phyloP scores from a whole-genome alignment of 2,113 vertebrate genomes.

The Scortum barcoo region DNA sequence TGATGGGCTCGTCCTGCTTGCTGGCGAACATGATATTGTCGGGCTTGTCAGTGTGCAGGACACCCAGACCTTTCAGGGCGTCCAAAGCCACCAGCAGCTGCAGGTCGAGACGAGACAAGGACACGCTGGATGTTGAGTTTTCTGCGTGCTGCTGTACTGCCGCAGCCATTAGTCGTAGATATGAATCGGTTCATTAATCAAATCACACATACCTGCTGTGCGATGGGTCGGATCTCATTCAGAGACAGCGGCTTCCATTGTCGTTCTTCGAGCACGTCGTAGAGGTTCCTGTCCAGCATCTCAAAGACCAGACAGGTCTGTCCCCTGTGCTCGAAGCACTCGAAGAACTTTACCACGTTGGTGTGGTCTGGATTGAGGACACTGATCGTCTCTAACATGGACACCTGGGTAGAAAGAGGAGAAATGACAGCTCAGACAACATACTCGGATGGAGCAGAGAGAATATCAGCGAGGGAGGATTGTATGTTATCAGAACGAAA shows the following conservation, averaged over 20 bases:
- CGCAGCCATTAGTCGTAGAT: not conserved
- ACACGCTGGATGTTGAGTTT: not conserved
- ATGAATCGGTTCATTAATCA: not conserved
- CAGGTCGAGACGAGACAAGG: not conserved
- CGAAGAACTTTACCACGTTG: slow-evolving; percentile 19
- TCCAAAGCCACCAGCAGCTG: slow-evolving; percentile 39
- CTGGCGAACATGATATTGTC: slow-evolving; percentile 44
- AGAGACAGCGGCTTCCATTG: not conserved
- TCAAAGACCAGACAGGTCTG: slow-evolving; percentile 26
- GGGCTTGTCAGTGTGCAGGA: slow-evolving; percentile 37
- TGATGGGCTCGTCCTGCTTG: not conserved
- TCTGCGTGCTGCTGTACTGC: not conserved
- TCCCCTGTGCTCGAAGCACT: slow-evolving; percentile 1
- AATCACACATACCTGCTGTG: slow-evolving; percentile 31
- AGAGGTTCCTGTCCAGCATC: slow-evolving; percentile 29
- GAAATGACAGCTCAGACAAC: not conserved
- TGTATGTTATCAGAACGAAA: not conserved
- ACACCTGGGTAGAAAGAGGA: not conserved
- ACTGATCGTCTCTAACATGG: slow-evolving; percentile 24
- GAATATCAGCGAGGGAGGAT: not conserved
- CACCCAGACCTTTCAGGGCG: slow-evolving; percentile 1
- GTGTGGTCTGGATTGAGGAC: not conserved
- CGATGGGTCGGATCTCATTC: not conserved
- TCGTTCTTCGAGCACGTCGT: not conserved
- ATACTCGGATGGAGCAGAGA: not conserved